Evolutionary conservation across 1,140 invertebrate species (phyloP), one percentile per base, ranked within the genome.

Genomic region (Geopemphigus sp.): DNA sequence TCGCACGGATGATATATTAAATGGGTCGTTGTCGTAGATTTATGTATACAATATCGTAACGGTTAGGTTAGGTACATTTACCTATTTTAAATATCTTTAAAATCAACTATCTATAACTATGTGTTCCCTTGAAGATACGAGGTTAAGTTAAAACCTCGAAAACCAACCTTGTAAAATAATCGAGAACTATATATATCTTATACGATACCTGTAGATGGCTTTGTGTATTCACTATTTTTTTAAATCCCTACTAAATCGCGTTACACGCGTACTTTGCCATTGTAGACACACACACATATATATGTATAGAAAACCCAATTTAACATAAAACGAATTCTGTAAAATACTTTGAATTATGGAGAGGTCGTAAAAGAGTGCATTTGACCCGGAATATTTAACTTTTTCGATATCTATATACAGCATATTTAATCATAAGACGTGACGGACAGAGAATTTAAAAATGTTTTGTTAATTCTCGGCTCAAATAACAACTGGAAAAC

Each of bases 321-420:
- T 47, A 68, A 68, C 39, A 68, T 68, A 68, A 68, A 68, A 45
- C 64, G n/a, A 68, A 68, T 68, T 45, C 39, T 39, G 3, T 47
- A 68, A 66, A 68, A 68, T 47, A 68, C n/a, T 45, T 47, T 47
- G 39, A 68, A 14, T n/a, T 17, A 39, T 39, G 32, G 32, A 47
- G 47, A 68, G n/a, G 45, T 45, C 32, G 64, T 68, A 14, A 47
- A 68, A 68, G n/a, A n/a, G 39, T 8, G 39, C n/a, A 66, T 29
- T 66, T 45, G 32, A 66, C 63, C 63, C 32, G 39, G 63, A 66
- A 66, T 66, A 66, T 66, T 66, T 66, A 66, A 66, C 32, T 39
- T 45, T 32, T 66, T 66, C 39, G 11, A 45, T 45, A 66, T 11
- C 19, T 17, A 39, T 66, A 12, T 66, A 39, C 8, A 39, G 8